Evolutionary conservation across 2,797 vertebrate species (phyloP), one percentile per base, ranked within the genome.

Genomic region (Columba guinea): DNA sequence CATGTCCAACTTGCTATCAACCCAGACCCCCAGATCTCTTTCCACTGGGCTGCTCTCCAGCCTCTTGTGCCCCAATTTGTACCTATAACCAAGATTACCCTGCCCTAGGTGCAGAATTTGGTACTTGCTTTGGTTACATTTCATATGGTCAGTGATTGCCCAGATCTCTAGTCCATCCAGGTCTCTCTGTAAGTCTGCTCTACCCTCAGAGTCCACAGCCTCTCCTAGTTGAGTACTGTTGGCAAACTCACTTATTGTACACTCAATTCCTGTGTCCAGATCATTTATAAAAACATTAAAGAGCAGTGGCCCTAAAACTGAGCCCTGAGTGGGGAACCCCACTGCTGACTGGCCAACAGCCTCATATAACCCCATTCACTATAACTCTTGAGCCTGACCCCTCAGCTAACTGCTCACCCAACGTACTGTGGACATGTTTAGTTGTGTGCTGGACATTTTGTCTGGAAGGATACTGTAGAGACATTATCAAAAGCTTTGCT

Each of bases 21-120:
- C 21, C 37, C 48, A 62, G 21, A 2, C 17, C 10, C 26, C 16
- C 21, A 53, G 48, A 46, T 53, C 21, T 32, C 48, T 53, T 83
- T 20, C 21, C 0, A 0, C 8, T 4, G 48, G 13, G 48, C 56
- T 71, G 67, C 11, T 53, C 27, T 53, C 32, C 80, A 83, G 68
- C 19, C 39, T 73, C n/a, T 63, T 0, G 0, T 46, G 9, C n/a
- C 53, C 18, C 11, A 63, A 1, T 39, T 39, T 64, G 26, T 51
- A 51, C 1, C 1, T 41, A 26, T 24, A 65, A 49, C 13, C 44
- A 67, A 52, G 82, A 75, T 16, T 17, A 58, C 20, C 16, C 30
- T 3, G 0, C 11, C 34, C 16, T 19, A 46, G 14, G 11, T 32
- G n/a, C 13, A 55, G 37, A 83, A 71, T 53, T 5, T 10, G 8